These are phyloP conservation scores for Stenichneumon culpator DNA, from an alignment of 2,888 invertebrate species.

Conservation along the genomic window DNA sequence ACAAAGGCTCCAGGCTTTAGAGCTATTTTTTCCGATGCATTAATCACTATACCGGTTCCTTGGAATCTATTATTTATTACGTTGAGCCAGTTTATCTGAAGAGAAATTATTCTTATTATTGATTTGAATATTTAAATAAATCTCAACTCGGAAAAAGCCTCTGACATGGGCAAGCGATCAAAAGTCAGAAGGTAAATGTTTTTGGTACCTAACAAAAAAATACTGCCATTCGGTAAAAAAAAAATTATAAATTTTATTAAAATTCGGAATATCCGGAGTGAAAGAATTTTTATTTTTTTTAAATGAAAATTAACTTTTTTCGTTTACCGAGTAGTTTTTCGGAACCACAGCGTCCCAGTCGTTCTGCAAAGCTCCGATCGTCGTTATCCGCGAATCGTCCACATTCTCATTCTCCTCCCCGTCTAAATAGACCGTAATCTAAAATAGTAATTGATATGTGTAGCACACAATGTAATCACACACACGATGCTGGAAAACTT, in stretches of 20 bases:
- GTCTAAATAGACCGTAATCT: background rate
- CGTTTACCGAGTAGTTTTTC: background rate
- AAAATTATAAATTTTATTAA: background rate
- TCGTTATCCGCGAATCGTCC: background rate
- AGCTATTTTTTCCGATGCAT: background rate
- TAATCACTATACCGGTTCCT: constrained; percentile 1
- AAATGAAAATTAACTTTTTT: background rate
- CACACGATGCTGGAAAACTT: background rate
- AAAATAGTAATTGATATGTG: background rate
- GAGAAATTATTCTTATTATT: background rate
- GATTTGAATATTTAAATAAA: background rate
- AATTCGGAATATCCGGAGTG: background rate
- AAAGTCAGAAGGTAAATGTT: background rate
- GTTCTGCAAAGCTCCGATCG: background rate
- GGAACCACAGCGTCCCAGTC: background rate
- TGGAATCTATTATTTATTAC: background rate
- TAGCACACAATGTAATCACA: too few species aligned
- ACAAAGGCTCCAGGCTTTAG: background rate
- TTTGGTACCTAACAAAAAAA: background rate
- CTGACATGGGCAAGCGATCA: background rate
- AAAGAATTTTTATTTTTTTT: too few species aligned
- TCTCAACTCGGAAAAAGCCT: background rate
- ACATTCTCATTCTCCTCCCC: background rate
- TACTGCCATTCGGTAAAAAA: background rate
- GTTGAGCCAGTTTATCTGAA: constrained; percentile 29